Conservation (phyloP, 2,888 invertebrate species). For the Julus scanicus region DNA sequence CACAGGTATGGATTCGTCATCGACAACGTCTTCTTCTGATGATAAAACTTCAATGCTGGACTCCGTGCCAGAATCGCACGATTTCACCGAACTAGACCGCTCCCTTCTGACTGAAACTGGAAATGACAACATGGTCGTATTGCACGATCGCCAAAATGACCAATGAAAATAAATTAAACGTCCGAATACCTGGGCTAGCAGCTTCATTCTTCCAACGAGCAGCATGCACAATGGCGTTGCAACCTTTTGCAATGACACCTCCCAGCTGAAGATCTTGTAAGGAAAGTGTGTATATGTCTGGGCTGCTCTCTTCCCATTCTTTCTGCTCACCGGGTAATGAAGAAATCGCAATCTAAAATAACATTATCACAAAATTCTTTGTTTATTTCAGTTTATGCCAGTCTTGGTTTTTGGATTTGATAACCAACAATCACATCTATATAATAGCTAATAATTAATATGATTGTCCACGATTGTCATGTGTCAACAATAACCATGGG, state of each 20-base stretch:
- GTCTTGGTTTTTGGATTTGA: no score
- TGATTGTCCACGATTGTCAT: no score
- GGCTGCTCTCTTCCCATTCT: not conserved
- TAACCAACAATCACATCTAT: no score
- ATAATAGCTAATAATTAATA: no score
- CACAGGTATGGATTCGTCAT: constrained; percentile 43
- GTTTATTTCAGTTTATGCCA: no score
- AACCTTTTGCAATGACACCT: constrained; percentile 78
- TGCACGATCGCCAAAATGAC: not conserved
- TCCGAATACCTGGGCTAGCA: not conserved
- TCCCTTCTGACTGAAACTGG: not conserved
- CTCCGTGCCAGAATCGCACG: constrained; percentile 54
- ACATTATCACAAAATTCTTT: no score
- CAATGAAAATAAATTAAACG: not conserved
- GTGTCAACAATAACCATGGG: no score
- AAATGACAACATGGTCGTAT: not conserved
- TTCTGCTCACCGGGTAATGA: not conserved
- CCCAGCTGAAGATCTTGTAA: constrained; percentile 54
- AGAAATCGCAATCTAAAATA: constrained; percentile 57
- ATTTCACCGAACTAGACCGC: constrained; percentile 47
- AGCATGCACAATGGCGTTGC: constrained; percentile 83
- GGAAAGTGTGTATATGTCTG: constrained; percentile 5
- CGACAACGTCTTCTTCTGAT: constrained; percentile 49
- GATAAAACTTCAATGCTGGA: constrained; percentile 55
- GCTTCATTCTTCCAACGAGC: constrained; percentile 68